Base-by-base conservation (phyloP, 2,888 invertebrate genomes). In the Lathronympha strigana region DNA sequence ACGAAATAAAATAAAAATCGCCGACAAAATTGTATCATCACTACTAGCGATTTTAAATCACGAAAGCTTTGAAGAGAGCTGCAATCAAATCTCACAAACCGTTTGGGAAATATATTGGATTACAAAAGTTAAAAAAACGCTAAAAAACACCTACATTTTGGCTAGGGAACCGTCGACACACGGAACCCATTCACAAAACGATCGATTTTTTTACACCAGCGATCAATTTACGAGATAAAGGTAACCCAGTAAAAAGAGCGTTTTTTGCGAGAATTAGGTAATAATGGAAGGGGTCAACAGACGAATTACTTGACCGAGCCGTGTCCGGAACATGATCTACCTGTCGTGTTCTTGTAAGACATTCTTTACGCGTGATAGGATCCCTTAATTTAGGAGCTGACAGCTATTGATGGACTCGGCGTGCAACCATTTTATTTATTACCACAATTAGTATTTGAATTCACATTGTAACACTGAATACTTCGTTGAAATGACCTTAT, bases 241-340 rank as follows among this genome's bases (percentile, higher is more conserved):
- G 66, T 62, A 61, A 55, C 69, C 69, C 60, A 67, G 63, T 58
- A 69, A 70, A 72, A 77, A 75, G 70, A 67, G 15, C n/a, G 23
- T 74, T 79, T 79, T 81, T 81, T 78, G 73, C 66, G 61, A 68
- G 67, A 74, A 74, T 78, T 76, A 74, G 70, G 74, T 72, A 75
- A 77, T 74, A 77, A 79, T 78, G 71, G 75, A 72, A 71, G 72
- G 75, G 81, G 79, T 84, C 80, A 86, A 85, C 75, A 79, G 81
- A 81, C 84, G 80, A 53, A 61, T 68, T 63, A 68, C 58, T 81
- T 81, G 73, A 76, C 77, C 78, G 74, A 76, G 75, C 72, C 76
- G 76, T 76, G 77, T 78, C 81, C 77, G 77, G 75, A 76, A 77
- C 81, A 81, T 81, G 82, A 83, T 83, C 78, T 73, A 75, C 73